Percentiles rank a stretch among this genome's conserved stretches.
phyloP scores from a whole-genome alignment of 2,113 vertebrate genomes.

The Elephantulus edwardii region DNA sequence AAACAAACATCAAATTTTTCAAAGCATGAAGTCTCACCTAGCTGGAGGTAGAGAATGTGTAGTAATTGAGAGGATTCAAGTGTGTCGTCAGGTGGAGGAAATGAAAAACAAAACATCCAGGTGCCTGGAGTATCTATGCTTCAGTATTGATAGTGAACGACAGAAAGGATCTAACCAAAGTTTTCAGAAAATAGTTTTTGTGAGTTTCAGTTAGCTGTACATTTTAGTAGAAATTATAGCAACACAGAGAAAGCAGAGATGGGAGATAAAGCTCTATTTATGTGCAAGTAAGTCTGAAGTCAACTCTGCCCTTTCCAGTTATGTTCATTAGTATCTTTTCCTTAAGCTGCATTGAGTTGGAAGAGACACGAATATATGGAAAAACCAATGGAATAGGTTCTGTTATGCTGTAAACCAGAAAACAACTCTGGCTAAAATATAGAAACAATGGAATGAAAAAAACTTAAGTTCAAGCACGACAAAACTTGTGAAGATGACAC shows the following conservation, averaged over 20 bases:
- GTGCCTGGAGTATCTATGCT: background rate
- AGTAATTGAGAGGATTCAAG: background rate
- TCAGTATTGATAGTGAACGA: background rate
- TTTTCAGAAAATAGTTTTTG: background rate
- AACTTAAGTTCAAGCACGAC: background rate
- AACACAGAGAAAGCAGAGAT: background rate
- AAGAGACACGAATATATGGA: background rate
- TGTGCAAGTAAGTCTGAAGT: background rate
- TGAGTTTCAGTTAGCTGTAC: background rate
- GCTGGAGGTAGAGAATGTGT: background rate
- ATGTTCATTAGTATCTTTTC: background rate
- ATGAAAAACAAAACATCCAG: background rate
- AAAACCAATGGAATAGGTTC: background rate
- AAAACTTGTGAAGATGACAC: too few species aligned
- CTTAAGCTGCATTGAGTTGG: background rate
- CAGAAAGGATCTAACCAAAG: background rate
- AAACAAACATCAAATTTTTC: background rate
- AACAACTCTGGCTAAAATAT: background rate
- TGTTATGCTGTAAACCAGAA: background rate
- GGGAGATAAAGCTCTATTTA: background rate
- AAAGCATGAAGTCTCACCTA: background rate
- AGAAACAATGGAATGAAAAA: background rate
- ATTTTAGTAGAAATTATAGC: background rate
- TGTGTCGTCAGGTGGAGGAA: background rate
- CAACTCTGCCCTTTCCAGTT: background rate